Conservation (phyloP, 2,797 vertebrate species). For the Taenioides sp. region DNA sequence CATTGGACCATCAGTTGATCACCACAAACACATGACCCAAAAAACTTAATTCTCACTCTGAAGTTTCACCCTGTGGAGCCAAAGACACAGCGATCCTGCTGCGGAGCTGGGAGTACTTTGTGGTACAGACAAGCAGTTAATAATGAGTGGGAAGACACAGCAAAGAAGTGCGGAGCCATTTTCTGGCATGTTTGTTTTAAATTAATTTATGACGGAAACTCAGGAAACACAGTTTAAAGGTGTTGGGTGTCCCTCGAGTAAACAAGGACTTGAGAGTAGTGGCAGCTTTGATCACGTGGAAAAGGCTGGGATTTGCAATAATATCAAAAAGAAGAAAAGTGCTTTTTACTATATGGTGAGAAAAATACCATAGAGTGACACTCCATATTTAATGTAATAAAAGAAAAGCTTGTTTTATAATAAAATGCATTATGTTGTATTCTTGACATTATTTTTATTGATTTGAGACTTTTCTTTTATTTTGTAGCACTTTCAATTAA, state of each 20-base stretch:
- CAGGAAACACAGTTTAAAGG: constrained; percentile 37
- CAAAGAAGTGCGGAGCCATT: constrained; percentile 24
- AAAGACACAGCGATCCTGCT: constrained; percentile 17
- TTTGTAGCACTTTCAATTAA: background rate
- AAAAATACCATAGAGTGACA: constrained; percentile 10
- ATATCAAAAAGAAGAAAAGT: constrained; percentile 15
- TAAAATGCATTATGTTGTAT: constrained; percentile 29
- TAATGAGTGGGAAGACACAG: constrained; percentile 25
- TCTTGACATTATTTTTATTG: background rate
- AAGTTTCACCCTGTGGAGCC: constrained; percentile 21
- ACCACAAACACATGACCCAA: constrained; percentile 24
- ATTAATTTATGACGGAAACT: constrained; percentile 59
- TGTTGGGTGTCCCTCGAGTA: constrained; percentile 30
- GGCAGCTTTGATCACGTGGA: constrained; percentile 15
- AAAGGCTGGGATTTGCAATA: constrained; percentile 14
- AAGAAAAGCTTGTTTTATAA: constrained; percentile 27
- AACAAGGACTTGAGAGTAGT: constrained; percentile 20
- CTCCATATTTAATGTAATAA: constrained; percentile 32
- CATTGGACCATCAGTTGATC: constrained; percentile 87
- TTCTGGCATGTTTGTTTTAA: constrained; percentile 39
- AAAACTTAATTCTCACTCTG: constrained; percentile 26
- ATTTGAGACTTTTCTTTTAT: background rate
- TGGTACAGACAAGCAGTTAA: constrained; percentile 23
- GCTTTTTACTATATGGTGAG: constrained; percentile 34
- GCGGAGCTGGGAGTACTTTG: constrained; percentile 22